phyloP scores from a whole-genome alignment of 2,113 vertebrate species.

The Nyctereutes procyonoides region DNA sequence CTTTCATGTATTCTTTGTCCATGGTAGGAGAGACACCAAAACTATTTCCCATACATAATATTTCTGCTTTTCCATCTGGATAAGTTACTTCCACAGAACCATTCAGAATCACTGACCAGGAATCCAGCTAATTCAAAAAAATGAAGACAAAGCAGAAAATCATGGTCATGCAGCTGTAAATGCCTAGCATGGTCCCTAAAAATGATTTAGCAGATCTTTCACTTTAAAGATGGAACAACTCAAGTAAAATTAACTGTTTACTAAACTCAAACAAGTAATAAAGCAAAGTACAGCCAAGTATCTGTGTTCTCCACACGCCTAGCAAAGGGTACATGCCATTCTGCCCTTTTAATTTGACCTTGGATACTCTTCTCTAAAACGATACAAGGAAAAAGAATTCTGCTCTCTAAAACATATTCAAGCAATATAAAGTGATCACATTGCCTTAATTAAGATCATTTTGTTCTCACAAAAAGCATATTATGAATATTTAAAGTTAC shows the following conservation, averaged over 20 bases:
- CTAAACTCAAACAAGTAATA: neutral
- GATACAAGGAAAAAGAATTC: neutral
- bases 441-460: neutral
- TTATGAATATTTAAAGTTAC: neutral
- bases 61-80: conserved; percentile 95
- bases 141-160: neutral
- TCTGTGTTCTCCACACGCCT: neutral
- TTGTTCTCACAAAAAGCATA: neutral
- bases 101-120: conserved; percentile 99
- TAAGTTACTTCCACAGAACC: conserved; percentile 98
- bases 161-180: neutral
- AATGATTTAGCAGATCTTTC: neutral
- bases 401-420: neutral
- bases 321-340: neutral
- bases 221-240: neutral
- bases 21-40: conserved; percentile 98
- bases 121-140: conserved; percentile 92
- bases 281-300: neutral
- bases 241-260: neutral
- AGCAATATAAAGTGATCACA: neutral
- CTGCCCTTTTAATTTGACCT: neutral
- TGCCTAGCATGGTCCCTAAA: neutral
- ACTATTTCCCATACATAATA: conserved; percentile 99
- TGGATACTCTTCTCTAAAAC: neutral
- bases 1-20: conserved; percentile 99